A percentile compares a stretch with the other conserved stretches of the same genome.
Evolutionary conservation across 2,113 vertebrate species (phyloP).

Genomic region (Mus spicilegus): DNA sequence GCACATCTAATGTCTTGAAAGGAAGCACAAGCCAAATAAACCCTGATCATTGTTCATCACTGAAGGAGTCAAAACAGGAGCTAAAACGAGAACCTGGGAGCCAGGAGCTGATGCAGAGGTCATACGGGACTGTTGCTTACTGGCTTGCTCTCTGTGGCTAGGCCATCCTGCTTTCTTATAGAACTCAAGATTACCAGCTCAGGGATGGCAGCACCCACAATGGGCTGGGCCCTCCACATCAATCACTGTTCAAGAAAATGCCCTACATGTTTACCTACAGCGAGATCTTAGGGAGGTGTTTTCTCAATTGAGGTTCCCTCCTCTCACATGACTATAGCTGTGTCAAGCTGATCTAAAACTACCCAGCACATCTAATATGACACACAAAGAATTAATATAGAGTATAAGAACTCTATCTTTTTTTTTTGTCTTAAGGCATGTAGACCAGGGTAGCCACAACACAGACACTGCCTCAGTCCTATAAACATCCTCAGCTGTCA

Average conservation of each 20-base stretch:
- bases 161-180: not conserved
- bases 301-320: not conserved
- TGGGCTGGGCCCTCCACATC: not conserved
- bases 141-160: not conserved
- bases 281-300: not conserved
- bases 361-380: not conserved
- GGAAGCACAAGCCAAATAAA: not conserved
- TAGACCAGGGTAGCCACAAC: not conserved
- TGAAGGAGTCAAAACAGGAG: not conserved
- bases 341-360: not conserved
- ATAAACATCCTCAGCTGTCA: conserved; percentile 25
- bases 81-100: not conserved
- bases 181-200: not conserved
- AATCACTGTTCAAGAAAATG: not conserved
- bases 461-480: not conserved
- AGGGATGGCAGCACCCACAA: not conserved
- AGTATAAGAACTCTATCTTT: not conserved
- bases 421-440: not conserved
- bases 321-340: not conserved
- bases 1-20: not conserved
- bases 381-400: not conserved
- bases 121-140: not conserved
- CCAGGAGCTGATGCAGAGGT: not conserved
- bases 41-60: not conserved
- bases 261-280: not conserved